phyloP scores from a whole-genome alignment of 2,888 invertebrate species.

The Polia nebulosa region DNA sequence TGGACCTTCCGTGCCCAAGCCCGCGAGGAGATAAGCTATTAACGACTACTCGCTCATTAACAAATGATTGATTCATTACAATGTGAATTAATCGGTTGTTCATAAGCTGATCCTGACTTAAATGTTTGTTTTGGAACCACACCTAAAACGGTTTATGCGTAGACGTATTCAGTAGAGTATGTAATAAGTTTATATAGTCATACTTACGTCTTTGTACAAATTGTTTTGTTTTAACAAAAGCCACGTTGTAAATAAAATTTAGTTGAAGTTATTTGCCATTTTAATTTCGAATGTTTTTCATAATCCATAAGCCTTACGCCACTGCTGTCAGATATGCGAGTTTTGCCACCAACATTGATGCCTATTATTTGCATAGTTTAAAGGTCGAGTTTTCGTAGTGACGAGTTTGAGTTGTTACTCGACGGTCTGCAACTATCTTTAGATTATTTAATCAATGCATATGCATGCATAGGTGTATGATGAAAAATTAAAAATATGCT shows the following conservation, averaged over 20 bases:
- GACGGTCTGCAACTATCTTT: neutral
- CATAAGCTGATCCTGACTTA: constrained; percentile 19
- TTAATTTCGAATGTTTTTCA: constrained; percentile 8
- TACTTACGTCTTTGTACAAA: constrained; percentile 21
- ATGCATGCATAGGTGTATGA: no score
- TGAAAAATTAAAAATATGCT: no score
- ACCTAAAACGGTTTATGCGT: constrained; percentile 13
- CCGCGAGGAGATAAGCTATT: constrained; percentile 69
- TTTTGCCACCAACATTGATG: no score
- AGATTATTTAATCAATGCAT: no score
- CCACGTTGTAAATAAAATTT: constrained; percentile 32
- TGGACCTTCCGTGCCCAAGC: constrained; percentile 91
- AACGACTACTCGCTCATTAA: constrained; percentile 46
- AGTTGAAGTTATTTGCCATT: constrained; percentile 20
- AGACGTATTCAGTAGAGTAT: constrained; percentile 28
- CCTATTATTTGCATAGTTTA: no score
- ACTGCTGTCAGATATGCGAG: neutral
- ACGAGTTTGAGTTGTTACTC: neutral
- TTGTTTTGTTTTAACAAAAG: constrained; percentile 22
- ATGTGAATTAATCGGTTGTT: constrained; percentile 28
- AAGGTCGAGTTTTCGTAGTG: no score
- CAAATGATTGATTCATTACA: constrained; percentile 52
- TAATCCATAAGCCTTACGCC: neutral
- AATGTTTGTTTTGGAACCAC: constrained; percentile 19
- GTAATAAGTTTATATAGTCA: constrained; percentile 24